Conservation (phyloP, 2,113 vertebrate species). For the Numenius arquata region DNA sequence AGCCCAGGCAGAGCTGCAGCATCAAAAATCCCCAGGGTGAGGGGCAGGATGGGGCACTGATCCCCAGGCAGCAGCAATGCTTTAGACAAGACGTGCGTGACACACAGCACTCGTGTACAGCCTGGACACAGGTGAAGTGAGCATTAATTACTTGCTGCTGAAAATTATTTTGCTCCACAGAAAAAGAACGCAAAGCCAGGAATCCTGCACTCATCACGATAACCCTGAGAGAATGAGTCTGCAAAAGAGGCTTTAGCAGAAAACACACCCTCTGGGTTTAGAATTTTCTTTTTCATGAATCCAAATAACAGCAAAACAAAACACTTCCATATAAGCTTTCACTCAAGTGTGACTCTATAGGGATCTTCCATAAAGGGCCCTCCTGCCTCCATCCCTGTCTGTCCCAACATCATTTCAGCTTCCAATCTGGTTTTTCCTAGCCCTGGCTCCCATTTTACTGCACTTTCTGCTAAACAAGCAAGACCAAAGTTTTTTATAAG, state of each 20-base stretch:
- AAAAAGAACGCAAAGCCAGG: neutral
- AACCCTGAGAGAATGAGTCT: neutral
- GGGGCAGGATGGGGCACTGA: neutral
- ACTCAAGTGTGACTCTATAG: neutral
- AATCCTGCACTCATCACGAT: neutral
- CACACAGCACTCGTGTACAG: neutral
- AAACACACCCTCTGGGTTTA: neutral
- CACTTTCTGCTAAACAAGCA: neutral
- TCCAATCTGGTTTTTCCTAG: neutral
- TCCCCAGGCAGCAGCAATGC: rapidly evolving
- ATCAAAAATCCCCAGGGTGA: neutral
- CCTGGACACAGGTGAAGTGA: neutral
- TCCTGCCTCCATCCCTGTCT: neutral
- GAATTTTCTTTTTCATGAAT: neutral
- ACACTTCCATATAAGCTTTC: neutral
- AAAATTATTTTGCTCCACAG: neutral
- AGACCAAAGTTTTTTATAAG: neutral
- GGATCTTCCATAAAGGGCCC: neutral
- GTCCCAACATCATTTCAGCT: neutral
- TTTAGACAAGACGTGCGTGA: neutral
- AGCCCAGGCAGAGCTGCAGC: neutral
- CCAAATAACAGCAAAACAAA: neutral
- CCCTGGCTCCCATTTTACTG: neutral
- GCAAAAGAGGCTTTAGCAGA: neutral
- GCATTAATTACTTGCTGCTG: neutral